These are phyloP conservation scores for Acanthis flammea DNA, from an alignment of 2,797 vertebrate species.

Conservation along the genomic window DNA sequence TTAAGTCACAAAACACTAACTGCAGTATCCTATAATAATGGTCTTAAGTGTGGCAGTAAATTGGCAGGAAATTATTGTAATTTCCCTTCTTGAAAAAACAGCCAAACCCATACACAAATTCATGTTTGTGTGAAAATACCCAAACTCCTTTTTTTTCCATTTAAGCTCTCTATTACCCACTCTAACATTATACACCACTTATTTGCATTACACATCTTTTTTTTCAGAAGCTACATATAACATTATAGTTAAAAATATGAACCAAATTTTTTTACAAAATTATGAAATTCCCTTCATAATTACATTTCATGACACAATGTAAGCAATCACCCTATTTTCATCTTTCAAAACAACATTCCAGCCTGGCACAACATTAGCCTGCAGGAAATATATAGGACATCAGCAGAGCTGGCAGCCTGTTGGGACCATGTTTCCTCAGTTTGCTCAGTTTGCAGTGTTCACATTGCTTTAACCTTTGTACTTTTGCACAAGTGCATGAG, in stretches of 20 bases:
- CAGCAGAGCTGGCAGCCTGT: not conserved
- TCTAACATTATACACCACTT: not conserved
- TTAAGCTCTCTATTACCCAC: not conserved
- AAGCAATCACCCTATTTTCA: not conserved
- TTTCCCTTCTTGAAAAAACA: not conserved
- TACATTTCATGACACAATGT: not conserved
- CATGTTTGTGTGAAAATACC: not conserved
- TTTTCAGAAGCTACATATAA: not conserved
- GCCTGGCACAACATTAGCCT: not conserved
- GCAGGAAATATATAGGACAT: not conserved
- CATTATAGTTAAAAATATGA: not conserved
- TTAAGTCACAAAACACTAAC: slow-evolving; percentile 14
- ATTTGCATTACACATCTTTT: not conserved
- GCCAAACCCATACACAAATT: slow-evolving; percentile 10
- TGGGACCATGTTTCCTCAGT: not conserved
- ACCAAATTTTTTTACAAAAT: not conserved
- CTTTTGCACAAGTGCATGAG: not conserved
- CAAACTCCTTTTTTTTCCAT: not conserved
- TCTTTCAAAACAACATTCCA: not conserved
- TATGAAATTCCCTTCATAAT: not conserved
- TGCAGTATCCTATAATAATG: not conserved
- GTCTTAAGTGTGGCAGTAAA: not conserved
- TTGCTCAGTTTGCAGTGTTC: not conserved
- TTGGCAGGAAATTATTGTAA: slow-evolving; percentile 29
- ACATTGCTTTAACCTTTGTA: not conserved